Conservation (phyloP, 2,113 vertebrate species). For the Tyto alba region DNA sequence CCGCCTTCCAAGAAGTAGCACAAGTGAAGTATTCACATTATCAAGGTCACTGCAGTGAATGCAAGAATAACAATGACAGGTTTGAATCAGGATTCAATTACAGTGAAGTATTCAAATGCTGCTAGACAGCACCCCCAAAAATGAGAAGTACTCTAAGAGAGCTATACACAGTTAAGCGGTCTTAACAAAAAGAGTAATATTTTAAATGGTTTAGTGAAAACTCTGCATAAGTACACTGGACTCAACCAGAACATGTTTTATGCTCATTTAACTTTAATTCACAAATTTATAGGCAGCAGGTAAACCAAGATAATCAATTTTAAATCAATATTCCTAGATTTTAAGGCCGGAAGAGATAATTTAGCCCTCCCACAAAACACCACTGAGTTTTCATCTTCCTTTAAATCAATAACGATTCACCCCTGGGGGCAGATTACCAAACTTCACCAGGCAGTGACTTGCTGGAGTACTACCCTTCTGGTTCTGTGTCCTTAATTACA, state of each 20-base stretch:
- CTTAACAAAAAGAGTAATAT: background rate
- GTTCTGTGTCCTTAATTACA: background rate
- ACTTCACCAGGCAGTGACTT: background rate
- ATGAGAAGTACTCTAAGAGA: background rate
- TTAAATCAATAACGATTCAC: background rate
- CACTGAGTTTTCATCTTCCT: slow-evolving; percentile 11
- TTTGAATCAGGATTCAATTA: slow-evolving; percentile 3
- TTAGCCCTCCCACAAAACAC: background rate
- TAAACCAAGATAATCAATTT: background rate
- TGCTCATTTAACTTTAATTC: background rate
- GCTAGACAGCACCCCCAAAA: background rate
- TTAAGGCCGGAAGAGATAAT: slow-evolving; percentile 1
- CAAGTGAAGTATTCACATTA: background rate
- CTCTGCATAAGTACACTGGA: background rate
- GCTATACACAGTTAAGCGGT: background rate
- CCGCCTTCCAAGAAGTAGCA: background rate
- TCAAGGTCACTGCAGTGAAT: background rate
- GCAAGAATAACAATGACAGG: background rate
- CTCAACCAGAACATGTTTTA: background rate
- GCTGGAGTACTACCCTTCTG: background rate
- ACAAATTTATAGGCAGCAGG: background rate
- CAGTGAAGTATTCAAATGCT: background rate
- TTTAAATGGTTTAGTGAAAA: background rate
- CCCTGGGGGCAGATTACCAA: background rate
- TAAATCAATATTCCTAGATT: background rate